These are phyloP conservation scores for Armadillidium nasatum DNA, from an alignment of 1,140 invertebrate species.

Conservation along the genomic window DNA sequence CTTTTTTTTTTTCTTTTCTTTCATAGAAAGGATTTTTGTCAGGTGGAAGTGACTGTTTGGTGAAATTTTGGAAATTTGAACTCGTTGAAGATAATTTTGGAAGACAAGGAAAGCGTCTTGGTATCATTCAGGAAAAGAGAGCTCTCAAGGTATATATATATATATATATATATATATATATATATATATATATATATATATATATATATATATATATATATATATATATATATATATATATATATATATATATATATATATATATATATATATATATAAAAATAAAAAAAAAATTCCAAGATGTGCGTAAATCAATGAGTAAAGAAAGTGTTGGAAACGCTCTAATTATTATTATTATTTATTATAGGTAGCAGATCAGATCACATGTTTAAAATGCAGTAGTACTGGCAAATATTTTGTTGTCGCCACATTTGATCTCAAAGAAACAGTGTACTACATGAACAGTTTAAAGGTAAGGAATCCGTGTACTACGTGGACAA, in stretches of 20 bases:
- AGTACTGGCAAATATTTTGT: constrained; percentile 13
- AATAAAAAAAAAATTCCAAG: background rate
- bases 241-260: no score
- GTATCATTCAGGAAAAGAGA: constrained; percentile 34
- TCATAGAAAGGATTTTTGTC: constrained; percentile 66
- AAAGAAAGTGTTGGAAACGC: no score
- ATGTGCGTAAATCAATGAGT: no score
- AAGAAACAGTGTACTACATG: constrained; percentile 29
- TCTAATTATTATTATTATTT: no score
- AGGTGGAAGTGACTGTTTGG: constrained; percentile 79
- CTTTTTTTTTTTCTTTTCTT: no score
- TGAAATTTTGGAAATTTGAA: constrained; percentile 94
- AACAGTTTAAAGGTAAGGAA: constrained; percentile 26
- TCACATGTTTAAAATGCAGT: constrained; percentile 23
- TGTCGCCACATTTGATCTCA: constrained; percentile 27
- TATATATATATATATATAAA: background rate
- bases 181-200: background rate
- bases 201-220: background rate
- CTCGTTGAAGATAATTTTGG: constrained; percentile 61
- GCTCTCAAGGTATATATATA: constrained; percentile 32
- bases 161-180: background rate
- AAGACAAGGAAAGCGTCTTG: constrained; percentile 30
- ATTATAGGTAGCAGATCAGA: constrained; percentile 10
- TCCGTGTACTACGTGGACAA: background rate
- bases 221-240: no score